Percentiles rank a stretch among this genome's conserved stretches.
Evolutionary conservation across 2,888 invertebrate genomes (phyloP).

Genomic region (Epistrophella euchroma): DNA sequence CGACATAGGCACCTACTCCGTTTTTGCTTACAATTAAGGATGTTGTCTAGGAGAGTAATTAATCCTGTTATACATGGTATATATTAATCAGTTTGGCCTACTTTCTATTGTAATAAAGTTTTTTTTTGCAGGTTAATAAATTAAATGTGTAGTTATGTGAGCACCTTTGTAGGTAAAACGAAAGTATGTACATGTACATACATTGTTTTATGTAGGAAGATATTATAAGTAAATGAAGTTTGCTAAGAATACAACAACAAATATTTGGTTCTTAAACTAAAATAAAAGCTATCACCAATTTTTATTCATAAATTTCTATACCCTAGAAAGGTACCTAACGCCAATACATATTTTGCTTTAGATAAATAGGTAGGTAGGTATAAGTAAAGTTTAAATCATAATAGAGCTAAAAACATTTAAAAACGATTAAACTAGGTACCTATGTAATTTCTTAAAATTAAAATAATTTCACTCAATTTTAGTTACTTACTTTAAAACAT

Average conservation of each 20-base stretch:
- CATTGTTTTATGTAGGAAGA: not conserved
- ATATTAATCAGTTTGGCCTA: not conserved
- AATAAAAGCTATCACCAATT: too few species aligned
- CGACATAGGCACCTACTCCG: not conserved
- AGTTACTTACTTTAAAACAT: conserved; percentile 25
- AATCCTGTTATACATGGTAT: not conserved
- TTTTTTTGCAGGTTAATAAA: too few species aligned
- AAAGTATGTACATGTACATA: not conserved
- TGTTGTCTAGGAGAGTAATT: not conserved
- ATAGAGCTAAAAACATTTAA: not conserved
- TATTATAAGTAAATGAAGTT: too few species aligned
- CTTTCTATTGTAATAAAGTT: too few species aligned
- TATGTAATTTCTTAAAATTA: accelerated
- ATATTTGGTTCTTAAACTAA: too few species aligned
- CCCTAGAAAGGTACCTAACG: too few species aligned
- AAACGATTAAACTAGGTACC: too few species aligned
- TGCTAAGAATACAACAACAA: too few species aligned
- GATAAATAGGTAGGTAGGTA: too few species aligned
- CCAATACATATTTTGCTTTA: not conserved
- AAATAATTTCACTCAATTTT: not conserved
- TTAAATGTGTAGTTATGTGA: too few species aligned
- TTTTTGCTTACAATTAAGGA: not conserved
- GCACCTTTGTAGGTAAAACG: too few species aligned
- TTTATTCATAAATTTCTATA: too few species aligned
- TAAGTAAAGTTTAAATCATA: not conserved